Conservation (phyloP, 2,797 vertebrate genomes). For the Acanthornis magna region DNA sequence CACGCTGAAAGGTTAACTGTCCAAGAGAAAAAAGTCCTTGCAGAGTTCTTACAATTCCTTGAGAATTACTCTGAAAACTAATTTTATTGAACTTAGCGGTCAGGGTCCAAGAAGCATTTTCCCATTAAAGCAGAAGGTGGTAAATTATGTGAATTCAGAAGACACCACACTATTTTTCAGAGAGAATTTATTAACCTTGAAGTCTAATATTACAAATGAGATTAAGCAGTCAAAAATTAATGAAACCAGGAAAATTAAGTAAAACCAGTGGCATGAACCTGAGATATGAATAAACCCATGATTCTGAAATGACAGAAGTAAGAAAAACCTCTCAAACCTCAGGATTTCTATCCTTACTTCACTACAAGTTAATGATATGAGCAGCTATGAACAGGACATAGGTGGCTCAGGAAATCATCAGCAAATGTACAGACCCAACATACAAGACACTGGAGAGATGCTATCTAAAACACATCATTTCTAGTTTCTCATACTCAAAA, state of each 20-base stretch:
- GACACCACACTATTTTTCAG: not conserved
- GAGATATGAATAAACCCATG: not conserved
- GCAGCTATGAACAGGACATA: not conserved
- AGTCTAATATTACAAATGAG: not conserved
- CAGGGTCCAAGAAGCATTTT: not conserved
- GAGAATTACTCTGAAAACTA: not conserved
- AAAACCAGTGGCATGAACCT: not conserved
- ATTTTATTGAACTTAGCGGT: not conserved
- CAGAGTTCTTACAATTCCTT: not conserved
- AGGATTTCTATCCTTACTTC: not conserved
- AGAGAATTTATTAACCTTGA: not conserved
- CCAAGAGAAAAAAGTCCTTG: not conserved
- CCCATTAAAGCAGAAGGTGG: not conserved
- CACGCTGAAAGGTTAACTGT: slow-evolving; percentile 2
- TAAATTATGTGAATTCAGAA: not conserved
- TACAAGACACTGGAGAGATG: not conserved
- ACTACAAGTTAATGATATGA: not conserved
- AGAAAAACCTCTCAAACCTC: not conserved
- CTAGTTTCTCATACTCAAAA: not conserved
- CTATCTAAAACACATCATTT: not conserved
- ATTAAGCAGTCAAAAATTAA: slow-evolving; percentile 12
- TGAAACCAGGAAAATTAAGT: not conserved
- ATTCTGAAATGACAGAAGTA: not conserved
- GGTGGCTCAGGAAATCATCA: not conserved
- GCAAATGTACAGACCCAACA: not conserved